Evolutionary conservation across 2,888 invertebrate genomes (phyloP), one percentile per base, ranked within the genome.

Genomic region (Aphodius granarius): DNA sequence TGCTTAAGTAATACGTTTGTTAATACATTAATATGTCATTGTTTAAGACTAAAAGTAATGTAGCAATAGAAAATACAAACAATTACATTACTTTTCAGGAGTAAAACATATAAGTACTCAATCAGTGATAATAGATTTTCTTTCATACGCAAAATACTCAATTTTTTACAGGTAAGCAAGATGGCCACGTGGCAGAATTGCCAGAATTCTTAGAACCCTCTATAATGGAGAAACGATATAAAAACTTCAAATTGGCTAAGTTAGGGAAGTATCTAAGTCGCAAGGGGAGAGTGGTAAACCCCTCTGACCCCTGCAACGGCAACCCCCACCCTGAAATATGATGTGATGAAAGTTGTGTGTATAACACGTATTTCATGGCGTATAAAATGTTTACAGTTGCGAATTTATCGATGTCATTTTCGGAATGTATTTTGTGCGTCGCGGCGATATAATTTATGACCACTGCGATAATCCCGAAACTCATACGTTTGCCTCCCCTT

Each of bases 371-470:
- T 75, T 75, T 75, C 72, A 75, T 68, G 68, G 64, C 72, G 72
- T 66, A 75, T 75, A 75, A 75, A 75, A 75, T 75, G 75, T 75
- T 75, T 75, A 75, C 75, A 75, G 75, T 75, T 75, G 18, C 72
- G 72, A 75, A 75, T 75, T 75, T 75, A 75, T 75, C 75, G 75
- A 72, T 75, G 68, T 68, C 75, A 75, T 73, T 75, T 75, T 75
- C 63, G 72, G 68, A 15, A 66, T 75, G 70, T 72, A 73, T 68
- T 75, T 70, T 72, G 63, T 75, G 72, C 23, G 63, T 66, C 63
- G 68, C 17, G 20, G 75, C 68, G 63, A 72, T 72, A 75, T 75
- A 75, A 73, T 75, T 75, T 75, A 75, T 75, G 64, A 68, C 13
- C 18, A n/a, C 17, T 71, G 21, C 75, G 75, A 72, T 75, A 75